A percentile compares a stretch with the other conserved stretches of the same genome.
phyloP scores from a whole-genome alignment of 2,888 invertebrate genomes.

The Argyresthia albistria region DNA sequence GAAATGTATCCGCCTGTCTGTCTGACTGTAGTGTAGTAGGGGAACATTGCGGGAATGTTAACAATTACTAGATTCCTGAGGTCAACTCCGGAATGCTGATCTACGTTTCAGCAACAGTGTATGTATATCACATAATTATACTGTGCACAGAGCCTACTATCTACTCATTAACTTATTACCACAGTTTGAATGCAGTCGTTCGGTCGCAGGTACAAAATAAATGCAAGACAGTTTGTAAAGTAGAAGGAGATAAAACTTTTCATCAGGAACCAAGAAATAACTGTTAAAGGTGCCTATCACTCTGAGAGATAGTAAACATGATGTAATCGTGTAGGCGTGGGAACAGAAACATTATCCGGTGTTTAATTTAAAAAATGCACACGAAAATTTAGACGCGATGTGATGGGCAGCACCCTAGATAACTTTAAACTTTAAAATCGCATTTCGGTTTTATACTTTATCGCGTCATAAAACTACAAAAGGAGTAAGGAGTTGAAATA shows the following conservation, averaged over 20 bases:
- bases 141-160: no score
- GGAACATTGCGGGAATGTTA: constrained; percentile 28
- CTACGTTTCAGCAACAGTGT: background rate
- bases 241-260: no score
- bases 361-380: constrained; percentile 1
- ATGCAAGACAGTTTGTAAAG: no score
- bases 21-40: no score
- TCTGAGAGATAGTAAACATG: background rate
- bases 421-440: background rate
- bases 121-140: no score
- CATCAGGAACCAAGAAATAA: no score
- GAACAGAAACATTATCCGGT: background rate
- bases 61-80: constrained; percentile 45
- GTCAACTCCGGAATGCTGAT: constrained; percentile 42
- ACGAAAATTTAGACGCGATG: background rate
- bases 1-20: no score
- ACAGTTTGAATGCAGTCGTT: no score
- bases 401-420: background rate
- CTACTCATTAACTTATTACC: no score
- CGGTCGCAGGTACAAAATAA: no score
- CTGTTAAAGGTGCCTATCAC: no score
- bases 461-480: background rate
- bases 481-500: background rate
- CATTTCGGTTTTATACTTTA: background rate
- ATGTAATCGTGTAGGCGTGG: background rate